A percentile compares a stretch with the other conserved stretches of the same genome.
These are phyloP conservation scores for Carollia perspicillata DNA, from an alignment of 2,113 vertebrate species.

Conservation along the genomic window DNA sequence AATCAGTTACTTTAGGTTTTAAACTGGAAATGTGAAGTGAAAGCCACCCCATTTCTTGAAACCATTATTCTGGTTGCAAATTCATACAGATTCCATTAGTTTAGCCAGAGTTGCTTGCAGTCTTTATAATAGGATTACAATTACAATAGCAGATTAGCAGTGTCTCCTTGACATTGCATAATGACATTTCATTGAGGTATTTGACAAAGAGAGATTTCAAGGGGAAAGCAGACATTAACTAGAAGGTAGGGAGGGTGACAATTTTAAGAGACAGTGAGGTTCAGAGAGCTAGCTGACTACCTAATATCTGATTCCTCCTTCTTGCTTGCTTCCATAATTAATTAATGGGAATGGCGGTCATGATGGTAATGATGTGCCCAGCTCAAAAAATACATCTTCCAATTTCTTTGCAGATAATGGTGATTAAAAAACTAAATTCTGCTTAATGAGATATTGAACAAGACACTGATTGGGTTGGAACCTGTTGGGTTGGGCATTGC, in stretches of 20 bases:
- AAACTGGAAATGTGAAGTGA: background rate
- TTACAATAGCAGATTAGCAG: background rate
- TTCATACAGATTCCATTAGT: background rate
- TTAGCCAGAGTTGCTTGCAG: background rate
- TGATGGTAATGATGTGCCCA: background rate
- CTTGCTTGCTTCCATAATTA: background rate
- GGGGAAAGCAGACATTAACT: background rate
- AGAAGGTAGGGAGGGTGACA: background rate
- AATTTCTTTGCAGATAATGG: background rate
- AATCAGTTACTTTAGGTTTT: background rate
- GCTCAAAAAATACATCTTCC: background rate
- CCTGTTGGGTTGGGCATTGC: background rate
- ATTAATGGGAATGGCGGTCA: background rate
- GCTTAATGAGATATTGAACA: background rate
- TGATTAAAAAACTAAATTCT: background rate
- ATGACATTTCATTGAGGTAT: background rate
- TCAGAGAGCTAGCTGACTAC: background rate
- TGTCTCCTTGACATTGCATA: background rate
- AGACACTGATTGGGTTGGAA: background rate
- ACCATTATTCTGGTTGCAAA: background rate
- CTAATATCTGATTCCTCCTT: background rate
- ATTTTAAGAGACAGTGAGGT: background rate
- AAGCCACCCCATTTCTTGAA: background rate
- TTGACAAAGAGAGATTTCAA: conserved; percentile 8
- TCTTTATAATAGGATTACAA: conserved; percentile 9